Conservation (phyloP, 2,113 vertebrate genomes). For the Callospermophilus lateralis region DNA sequence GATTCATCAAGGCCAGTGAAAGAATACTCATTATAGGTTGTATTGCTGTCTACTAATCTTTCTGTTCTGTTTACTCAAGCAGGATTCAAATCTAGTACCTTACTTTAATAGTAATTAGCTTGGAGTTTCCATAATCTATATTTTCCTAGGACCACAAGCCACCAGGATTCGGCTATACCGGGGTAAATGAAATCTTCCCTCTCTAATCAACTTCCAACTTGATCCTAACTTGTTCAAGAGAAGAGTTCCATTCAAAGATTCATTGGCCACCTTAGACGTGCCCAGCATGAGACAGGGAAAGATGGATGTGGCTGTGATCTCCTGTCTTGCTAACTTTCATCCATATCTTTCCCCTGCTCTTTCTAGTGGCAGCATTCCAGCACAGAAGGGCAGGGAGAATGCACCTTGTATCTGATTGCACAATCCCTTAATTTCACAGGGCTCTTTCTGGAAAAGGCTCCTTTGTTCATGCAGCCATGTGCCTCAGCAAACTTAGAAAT, state of each 20-base stretch:
- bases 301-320: not conserved
- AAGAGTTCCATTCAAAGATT: not conserved
- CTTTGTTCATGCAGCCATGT: not conserved
- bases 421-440: not conserved
- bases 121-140: not conserved
- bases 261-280: not conserved
- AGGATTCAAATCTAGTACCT: constrained; percentile 36
- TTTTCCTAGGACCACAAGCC: not conserved
- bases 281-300: not conserved
- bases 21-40: constrained; percentile 11
- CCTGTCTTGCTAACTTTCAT: not conserved
- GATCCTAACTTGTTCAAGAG: not conserved
- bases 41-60: constrained; percentile 28
- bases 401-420: not conserved
- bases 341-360: not conserved
- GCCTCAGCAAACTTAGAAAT: constrained; percentile 34
- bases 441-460: constrained; percentile 24
- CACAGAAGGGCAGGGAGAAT: not conserved
- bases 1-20: constrained; percentile 14
- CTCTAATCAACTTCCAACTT: constrained; percentile 18
- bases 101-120: not conserved
- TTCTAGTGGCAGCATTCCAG: not conserved
- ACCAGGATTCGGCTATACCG: not conserved
- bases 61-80: not conserved
- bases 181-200: not conserved